Conservation (phyloP, 2,113 vertebrate species). For the Lycaon pictus region DNA sequence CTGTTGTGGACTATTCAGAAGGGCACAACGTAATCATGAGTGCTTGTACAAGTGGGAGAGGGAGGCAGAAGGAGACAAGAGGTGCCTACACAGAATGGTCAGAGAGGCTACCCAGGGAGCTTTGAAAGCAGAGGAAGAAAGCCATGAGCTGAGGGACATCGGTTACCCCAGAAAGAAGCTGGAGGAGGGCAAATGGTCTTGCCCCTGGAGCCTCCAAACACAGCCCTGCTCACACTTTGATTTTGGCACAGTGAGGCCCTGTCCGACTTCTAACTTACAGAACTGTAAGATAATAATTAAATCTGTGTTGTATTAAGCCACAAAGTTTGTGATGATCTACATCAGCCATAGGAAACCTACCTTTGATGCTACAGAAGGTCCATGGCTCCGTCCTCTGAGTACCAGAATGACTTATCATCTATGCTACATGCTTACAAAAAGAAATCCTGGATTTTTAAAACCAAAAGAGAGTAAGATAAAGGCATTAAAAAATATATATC, state of each 20-base stretch:
- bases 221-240: neutral
- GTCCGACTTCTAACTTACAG: neutral
- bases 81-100: accelerated
- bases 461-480: neutral
- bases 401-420: neutral
- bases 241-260: neutral
- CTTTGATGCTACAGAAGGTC: neutral
- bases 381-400: accelerated
- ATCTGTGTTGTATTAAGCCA: too few relatives aligned
- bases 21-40: neutral
- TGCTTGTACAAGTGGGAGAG: neutral
- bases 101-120: accelerated
- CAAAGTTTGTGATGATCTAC: neutral
- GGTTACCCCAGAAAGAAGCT: neutral
- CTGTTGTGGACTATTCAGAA: neutral
- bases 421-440: neutral
- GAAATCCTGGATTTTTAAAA: neutral
- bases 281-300: neutral
- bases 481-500: neutral
- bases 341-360: neutral
- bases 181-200: neutral
- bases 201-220: neutral
- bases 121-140: neutral
- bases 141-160: neutral
- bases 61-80: neutral